These are phyloP conservation scores for Prietella phreatophila DNA, from an alignment of 2,113 vertebrate species.

Conservation along the genomic window DNA sequence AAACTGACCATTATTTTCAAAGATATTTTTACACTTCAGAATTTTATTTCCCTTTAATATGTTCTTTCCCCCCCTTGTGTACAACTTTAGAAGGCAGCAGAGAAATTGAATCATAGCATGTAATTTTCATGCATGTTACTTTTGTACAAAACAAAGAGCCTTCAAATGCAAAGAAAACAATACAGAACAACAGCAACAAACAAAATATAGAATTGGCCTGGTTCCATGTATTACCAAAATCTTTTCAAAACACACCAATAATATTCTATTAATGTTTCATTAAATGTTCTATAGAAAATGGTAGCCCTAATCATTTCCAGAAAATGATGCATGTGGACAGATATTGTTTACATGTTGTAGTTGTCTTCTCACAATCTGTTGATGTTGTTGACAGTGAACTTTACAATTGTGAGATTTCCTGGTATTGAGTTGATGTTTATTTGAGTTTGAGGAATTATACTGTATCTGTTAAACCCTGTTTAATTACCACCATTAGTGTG, in stretches of 20 bases:
- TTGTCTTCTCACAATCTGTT: not conserved
- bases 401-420: not conserved
- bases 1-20: not conserved
- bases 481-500: not conserved
- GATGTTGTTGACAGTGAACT: not conserved
- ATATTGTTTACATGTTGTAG: not conserved
- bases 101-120: not conserved
- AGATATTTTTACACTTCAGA: not conserved
- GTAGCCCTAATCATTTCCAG: not conserved
- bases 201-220: not conserved
- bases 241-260: not conserved
- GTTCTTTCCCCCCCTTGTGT: not conserved
- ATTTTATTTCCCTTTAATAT: not conserved
- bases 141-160: not conserved
- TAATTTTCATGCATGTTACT: not conserved
- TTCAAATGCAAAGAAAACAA: not conserved
- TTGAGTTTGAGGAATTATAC: not conserved
- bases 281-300: not conserved
- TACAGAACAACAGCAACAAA: not conserved
- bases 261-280: not conserved
- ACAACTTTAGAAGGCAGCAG: not conserved
- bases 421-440: not conserved
- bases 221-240: not conserved
- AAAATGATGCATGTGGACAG: not conserved
- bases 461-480: not conserved